Evolutionary conservation across 2,888 invertebrate species (phyloP).

Genomic region (Nesidiocoris tenuis): DNA sequence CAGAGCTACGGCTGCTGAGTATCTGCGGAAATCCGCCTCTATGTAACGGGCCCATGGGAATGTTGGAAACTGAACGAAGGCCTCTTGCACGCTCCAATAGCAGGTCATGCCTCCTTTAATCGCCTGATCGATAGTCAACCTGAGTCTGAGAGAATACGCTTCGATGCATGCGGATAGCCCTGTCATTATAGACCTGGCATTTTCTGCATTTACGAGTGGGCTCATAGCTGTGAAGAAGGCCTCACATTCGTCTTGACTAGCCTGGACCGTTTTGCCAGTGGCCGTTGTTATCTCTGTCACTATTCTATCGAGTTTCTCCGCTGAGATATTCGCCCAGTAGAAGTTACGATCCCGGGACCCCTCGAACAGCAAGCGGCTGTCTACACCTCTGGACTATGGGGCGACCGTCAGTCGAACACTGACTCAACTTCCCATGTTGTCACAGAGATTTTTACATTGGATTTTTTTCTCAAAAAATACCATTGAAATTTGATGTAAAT

Average conservation of each 20-base stretch:
- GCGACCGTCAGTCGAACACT: too few species aligned
- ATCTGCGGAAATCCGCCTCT: background rate
- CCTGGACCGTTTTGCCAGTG: background rate
- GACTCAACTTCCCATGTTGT: too few species aligned
- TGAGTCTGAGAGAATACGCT: background rate
- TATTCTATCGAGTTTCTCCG: background rate
- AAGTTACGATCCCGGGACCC: too few species aligned
- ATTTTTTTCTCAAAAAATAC: too few species aligned
- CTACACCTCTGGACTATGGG: too few species aligned
- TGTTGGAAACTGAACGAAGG: background rate
- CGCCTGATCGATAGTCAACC: conserved; percentile 3
- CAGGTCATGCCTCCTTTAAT: conserved; percentile 15
- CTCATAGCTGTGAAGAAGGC: background rate
- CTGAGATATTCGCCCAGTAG: conserved; percentile 15
- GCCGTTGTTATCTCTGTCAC: background rate
- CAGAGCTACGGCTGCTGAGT: background rate
- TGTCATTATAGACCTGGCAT: background rate
- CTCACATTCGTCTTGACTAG: background rate
- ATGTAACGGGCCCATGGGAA: conserved; percentile 4
- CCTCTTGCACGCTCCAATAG: background rate
- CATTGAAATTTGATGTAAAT: too few species aligned
- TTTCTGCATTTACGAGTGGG: background rate
- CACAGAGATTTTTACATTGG: too few species aligned
- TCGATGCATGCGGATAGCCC: background rate
- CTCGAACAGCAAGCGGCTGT: too few species aligned